Percentiles rank a stretch among this genome's conserved stretches.
Conservation (phyloP, 2,113 vertebrate species). For the Tricholaema leucomelas region DNA sequence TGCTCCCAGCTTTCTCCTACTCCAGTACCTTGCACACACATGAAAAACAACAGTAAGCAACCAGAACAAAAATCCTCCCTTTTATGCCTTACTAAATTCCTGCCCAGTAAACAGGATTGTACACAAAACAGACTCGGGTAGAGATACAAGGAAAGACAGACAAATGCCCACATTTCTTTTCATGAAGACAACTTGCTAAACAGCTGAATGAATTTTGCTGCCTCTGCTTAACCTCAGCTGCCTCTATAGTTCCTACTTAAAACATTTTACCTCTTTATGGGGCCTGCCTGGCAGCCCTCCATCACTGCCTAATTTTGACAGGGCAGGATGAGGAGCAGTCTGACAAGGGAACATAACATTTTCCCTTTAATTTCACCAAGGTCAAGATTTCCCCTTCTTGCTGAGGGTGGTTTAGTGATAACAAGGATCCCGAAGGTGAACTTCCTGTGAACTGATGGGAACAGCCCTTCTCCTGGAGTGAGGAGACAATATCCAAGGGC, state of each 20-base stretch:
- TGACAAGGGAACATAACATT: neutral
- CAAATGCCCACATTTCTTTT: neutral
- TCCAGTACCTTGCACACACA: neutral
- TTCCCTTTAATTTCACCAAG: conserved; percentile 1
- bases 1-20: neutral
- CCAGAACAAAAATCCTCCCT: neutral
- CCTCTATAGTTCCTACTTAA: neutral
- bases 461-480: neutral
- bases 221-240: neutral
- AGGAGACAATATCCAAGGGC: neutral
- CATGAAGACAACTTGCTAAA: neutral
- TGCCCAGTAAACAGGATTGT: neutral
- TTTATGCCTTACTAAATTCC: conserved; percentile 4
- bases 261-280: neutral
- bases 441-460: conserved; percentile 30
- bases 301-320: conserved; percentile 5
- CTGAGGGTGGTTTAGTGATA: neutral
- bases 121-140: neutral
- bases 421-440: neutral
- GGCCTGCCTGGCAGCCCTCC: neutral
- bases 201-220: conserved; percentile 1
- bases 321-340: neutral
- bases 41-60: neutral
- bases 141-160: neutral
- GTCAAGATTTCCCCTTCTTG: neutral